Percentiles rank a stretch among this genome's conserved stretches.
These are phyloP conservation scores for Ennomos fuscantarius DNA, from an alignment of 2,888 invertebrate genomes.

Conservation along the genomic window DNA sequence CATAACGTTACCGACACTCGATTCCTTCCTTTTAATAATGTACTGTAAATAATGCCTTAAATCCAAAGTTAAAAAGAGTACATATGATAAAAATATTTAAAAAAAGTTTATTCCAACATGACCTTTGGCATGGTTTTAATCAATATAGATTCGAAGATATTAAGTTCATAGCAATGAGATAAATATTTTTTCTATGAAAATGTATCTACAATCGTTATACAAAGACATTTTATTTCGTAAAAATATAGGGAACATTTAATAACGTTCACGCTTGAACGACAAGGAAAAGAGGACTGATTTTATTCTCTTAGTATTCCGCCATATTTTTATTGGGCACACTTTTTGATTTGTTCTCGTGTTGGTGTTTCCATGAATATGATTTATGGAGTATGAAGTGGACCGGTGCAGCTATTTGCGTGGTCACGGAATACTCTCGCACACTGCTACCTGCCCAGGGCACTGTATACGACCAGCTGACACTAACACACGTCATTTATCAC, in stretches of 20 bases:
- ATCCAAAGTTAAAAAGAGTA: no score
- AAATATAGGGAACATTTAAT: conserved; percentile 34
- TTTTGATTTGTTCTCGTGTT: conserved; percentile 59
- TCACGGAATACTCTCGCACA: neutral
- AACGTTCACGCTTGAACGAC: conserved; percentile 32
- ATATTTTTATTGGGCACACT: conserved; percentile 65
- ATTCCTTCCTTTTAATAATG: no score
- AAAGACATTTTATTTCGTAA: conserved; percentile 19
- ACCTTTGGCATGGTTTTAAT: neutral
- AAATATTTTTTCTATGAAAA: conserved; percentile 13
- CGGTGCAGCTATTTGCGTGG: conserved; percentile 17
- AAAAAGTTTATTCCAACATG: no score
- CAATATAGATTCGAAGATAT: conserved; percentile 7
- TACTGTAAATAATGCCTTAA: no score
- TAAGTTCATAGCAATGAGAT: neutral
- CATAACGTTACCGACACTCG: no score
- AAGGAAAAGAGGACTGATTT: conserved; percentile 37
- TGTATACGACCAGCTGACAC: conserved; percentile 7
- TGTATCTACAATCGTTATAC: conserved; percentile 16
- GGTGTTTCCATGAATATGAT: conserved; percentile 54
- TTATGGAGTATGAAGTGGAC: conserved; percentile 47
- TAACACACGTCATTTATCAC: conserved; percentile 56
- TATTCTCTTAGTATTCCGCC: conserved; percentile 35
- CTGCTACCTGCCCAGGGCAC: conserved; percentile 6
- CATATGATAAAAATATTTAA: no score